Evolutionary conservation across 2,888 invertebrate genomes (phyloP).

Genomic region (Ectropis crepuscularia): DNA sequence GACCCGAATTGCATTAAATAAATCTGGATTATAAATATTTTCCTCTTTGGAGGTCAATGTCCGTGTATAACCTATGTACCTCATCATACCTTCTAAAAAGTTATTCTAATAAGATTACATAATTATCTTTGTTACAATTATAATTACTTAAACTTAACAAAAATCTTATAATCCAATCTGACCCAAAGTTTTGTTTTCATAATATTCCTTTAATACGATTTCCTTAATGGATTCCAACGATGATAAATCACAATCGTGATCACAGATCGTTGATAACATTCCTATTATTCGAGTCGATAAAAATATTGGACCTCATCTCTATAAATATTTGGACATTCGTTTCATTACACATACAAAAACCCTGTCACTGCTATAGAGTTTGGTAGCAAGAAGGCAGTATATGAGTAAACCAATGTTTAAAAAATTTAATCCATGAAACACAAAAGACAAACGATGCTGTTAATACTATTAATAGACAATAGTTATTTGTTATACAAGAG

Average conservation of each 20-base stretch:
- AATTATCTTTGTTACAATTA: too few species aligned
- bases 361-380: slow-evolving; percentile 9
- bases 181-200: not conserved
- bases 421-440: not conserved
- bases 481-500: too few species aligned
- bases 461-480: too few species aligned
- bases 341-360: slow-evolving; percentile 15
- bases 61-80: not conserved
- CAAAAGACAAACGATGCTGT: not conserved
- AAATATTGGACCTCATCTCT: slow-evolving; percentile 22
- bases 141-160: too few species aligned
- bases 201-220: slow-evolving; percentile 1
- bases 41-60: slow-evolving; percentile 12
- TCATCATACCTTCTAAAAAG: too few species aligned
- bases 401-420: too few species aligned
- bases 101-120: too few species aligned
- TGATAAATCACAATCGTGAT: slow-evolving; percentile 37
- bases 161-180: not conserved
- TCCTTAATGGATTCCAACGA: slow-evolving; percentile 21
- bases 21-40: slow-evolving; percentile 35
- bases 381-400: not conserved
- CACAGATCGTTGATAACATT: slow-evolving; percentile 46
- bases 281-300: slow-evolving; percentile 22
- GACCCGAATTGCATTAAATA: slow-evolving; percentile 29
- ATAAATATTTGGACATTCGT: slow-evolving; percentile 37